Evolutionary conservation across 2,888 invertebrate species (phyloP).

Genomic region (Drymonia ruficornis): DNA sequence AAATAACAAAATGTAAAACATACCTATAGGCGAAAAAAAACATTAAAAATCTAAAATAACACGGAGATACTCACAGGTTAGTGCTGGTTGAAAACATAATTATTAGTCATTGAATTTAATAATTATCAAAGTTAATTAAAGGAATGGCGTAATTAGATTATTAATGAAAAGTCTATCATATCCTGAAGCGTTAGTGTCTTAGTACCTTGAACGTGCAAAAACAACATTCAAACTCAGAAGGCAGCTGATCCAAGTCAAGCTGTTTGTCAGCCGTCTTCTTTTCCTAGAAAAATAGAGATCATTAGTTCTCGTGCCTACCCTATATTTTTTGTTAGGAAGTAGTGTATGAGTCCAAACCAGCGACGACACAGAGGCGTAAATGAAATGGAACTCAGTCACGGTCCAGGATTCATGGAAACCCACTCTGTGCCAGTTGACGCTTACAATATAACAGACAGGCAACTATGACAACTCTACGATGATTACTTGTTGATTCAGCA

Average conservation of each 20-base stretch:
- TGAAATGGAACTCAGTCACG: conserved; percentile 5
- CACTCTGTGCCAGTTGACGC: conserved; percentile 17
- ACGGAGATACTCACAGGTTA: conserved; percentile 50
- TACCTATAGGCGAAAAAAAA: conserved; percentile 24
- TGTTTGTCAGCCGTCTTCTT: conserved; percentile 89
- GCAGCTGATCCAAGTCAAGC: conserved; percentile 94
- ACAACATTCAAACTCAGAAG: conserved; percentile 98
- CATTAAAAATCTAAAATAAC: conserved; percentile 28
- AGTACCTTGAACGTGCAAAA: conserved; percentile 97
- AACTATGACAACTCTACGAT: conserved; percentile 19
- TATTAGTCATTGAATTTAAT: conserved; percentile 32
- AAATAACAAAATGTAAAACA: conserved; percentile 20
- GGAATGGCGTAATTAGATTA: conserved; percentile 27
- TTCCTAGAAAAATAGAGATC: conserved; percentile 84
- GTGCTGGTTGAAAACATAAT: conserved; percentile 49
- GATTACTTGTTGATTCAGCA: conserved; percentile 14
- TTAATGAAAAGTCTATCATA: conserved; percentile 29
- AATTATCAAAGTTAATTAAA: conserved; percentile 26
- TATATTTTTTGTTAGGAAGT: conserved; percentile 22
- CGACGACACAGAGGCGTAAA: conserved; percentile 10
- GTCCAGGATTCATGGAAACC: conserved; percentile 22
- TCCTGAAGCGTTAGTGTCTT: conserved; percentile 63
- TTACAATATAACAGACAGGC: conserved; percentile 27
- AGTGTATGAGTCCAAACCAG: conserved; percentile 26
- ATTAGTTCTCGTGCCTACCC: conserved; percentile 50